Conservation (phyloP, 2,888 invertebrate genomes). For the Sthenelais limicola region DNA sequence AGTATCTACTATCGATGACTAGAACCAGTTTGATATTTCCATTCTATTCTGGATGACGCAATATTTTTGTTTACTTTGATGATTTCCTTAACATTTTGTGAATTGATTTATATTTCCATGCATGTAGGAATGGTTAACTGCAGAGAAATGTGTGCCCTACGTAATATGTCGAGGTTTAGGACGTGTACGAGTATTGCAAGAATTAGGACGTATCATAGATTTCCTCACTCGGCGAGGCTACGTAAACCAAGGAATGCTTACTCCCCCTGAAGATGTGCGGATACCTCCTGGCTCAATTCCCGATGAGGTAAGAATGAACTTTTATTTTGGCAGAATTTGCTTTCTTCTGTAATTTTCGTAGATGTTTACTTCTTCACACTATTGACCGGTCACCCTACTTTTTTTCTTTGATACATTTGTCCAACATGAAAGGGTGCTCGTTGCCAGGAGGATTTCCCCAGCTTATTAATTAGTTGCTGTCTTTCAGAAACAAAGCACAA, state of each 20-base stretch:
- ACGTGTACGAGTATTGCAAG: conserved; percentile 64
- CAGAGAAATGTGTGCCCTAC: conserved; percentile 61
- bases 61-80: neutral
- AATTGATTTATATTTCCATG: conserved; percentile 10
- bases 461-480: no score
- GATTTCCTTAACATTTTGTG: neutral
- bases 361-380: no score
- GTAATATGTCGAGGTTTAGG: conserved; percentile 71
- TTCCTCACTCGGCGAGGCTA: conserved; percentile 69
- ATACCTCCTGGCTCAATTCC: no score
- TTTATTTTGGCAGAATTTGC: no score
- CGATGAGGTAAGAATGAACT: no score
- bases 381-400: no score
- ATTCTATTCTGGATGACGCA: neutral
- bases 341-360: no score
- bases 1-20: no score
- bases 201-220: conserved; percentile 63
- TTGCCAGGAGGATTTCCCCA: no score
- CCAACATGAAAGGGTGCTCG: no score
- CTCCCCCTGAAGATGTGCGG: no score
- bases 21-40: neutral
- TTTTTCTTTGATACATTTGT: no score
- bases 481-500: neutral
- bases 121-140: conserved; percentile 69
- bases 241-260: conserved; percentile 66